Evolutionary conservation across 1,140 invertebrate genomes (phyloP).

Genomic region (Helicoverpa zea): DNA sequence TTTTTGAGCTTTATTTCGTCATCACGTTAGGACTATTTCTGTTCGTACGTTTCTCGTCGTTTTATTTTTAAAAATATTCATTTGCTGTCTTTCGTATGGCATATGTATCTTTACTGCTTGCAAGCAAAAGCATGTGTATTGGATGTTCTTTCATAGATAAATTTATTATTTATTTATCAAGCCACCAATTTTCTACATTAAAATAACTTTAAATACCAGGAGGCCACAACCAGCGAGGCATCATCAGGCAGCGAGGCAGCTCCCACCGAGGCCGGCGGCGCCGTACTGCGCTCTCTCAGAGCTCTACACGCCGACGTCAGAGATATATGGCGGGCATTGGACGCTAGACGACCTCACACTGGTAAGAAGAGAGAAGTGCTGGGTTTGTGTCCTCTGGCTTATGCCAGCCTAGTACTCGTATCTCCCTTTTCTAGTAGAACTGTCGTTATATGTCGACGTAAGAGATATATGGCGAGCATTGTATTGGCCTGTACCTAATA

Average conservation of each 20-base stretch:
- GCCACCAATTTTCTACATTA: neutral
- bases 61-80: no score
- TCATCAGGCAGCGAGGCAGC: conserved; percentile 69
- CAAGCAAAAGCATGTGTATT: no score
- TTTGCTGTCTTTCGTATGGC: no score
- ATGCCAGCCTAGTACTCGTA: no score
- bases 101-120: no score
- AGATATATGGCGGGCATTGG: conserved; percentile 78
- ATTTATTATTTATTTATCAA: neutral
- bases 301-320: conserved; percentile 80
- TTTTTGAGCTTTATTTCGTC: neutral
- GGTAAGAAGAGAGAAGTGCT: conserved; percentile 41
- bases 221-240: conserved; percentile 69
- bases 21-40: neutral
- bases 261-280: conserved; percentile 66
- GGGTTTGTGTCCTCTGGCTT: no score
- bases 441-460: conserved; percentile 77
- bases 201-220: conserved; percentile 47
- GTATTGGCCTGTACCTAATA: no score
- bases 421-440: no score
- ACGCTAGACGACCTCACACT: conserved; percentile 63
- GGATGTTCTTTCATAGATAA: neutral
- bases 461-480: conserved; percentile 78
- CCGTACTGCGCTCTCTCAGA: conserved; percentile 75
- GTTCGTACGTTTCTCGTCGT: neutral